Evolutionary conservation across 1,140 invertebrate species (phyloP).

Genomic region (Tetranychus urticae): DNA sequence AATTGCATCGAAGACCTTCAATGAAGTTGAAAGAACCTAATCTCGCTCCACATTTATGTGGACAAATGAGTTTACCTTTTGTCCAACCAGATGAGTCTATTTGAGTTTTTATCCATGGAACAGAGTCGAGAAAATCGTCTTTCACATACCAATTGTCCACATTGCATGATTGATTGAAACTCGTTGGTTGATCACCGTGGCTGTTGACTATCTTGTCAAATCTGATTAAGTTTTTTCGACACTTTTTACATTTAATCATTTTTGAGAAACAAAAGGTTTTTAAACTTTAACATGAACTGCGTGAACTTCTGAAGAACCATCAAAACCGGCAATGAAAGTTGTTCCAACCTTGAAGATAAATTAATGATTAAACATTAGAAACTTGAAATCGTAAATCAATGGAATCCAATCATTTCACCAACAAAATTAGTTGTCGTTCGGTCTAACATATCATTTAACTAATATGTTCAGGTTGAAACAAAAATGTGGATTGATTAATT

Average conservation of each 20-base stretch:
- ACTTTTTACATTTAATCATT: background rate
- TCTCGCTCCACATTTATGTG: slow-evolving; percentile 25
- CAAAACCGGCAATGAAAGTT: no score
- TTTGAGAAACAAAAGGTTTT: background rate
- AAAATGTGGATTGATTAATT: no score
- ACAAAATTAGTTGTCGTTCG: no score
- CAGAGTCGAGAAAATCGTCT: background rate
- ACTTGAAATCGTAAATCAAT: no score
- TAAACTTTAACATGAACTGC: no score
- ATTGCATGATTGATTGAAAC: background rate
- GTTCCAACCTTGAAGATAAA: no score
- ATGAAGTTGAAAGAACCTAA: slow-evolving; percentile 35
- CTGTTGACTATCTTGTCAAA: background rate
- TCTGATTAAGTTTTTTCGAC: background rate
- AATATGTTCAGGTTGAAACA: no score
- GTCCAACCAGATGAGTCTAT: slow-evolving; percentile 23
- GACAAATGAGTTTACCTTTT: slow-evolving; percentile 32
- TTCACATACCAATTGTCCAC: background rate
- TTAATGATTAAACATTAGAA: no score
- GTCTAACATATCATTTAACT: no score
- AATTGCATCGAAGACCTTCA: slow-evolving; percentile 30
- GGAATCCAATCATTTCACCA: no score
- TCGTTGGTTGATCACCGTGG: background rate
- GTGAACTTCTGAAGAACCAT: no score
- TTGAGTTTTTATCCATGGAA: slow-evolving; percentile 5